Conservation (phyloP, 2,888 invertebrate genomes). For the Beris morrisii region DNA sequence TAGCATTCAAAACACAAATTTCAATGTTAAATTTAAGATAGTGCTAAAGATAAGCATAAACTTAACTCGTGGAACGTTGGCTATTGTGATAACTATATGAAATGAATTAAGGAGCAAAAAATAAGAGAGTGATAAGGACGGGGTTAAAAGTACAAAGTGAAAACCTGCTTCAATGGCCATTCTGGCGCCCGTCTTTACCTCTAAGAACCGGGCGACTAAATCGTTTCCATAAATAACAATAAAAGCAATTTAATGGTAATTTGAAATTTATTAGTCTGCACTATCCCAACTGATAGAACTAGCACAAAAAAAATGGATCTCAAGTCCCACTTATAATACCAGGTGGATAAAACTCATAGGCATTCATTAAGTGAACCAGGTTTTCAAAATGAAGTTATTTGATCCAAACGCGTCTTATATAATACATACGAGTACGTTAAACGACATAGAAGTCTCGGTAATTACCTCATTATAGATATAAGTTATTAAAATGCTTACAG, state of each 20-base stretch:
- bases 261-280: conserved; percentile 27
- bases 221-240: conserved; percentile 28
- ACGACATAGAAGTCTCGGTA: conserved; percentile 10
- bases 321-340: background rate
- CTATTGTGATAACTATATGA: no score
- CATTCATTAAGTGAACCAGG: conserved; percentile 1
- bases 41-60: no score
- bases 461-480: conserved; percentile 29
- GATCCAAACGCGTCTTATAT: conserved; percentile 3
- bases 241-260: conserved; percentile 29
- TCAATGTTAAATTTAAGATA: no score
- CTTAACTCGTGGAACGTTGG: no score
- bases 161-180: no score
- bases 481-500: conserved; percentile 22
- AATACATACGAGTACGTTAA: background rate
- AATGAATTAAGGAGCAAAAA: no score
- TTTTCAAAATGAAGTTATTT: conserved; percentile 3
- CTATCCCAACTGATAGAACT: background rate
- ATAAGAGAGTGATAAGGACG: no score
- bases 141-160: no score
- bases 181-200: no score
- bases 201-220: conserved; percentile 9
- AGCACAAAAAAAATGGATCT: background rate
- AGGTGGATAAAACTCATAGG: background rate
- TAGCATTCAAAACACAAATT: no score